Percentiles rank a stretch among this genome's conserved stretches.
These are phyloP conservation scores for Oceanodroma leucorhoa DNA, from an alignment of 2,797 vertebrate genomes.

Conservation along the genomic window DNA sequence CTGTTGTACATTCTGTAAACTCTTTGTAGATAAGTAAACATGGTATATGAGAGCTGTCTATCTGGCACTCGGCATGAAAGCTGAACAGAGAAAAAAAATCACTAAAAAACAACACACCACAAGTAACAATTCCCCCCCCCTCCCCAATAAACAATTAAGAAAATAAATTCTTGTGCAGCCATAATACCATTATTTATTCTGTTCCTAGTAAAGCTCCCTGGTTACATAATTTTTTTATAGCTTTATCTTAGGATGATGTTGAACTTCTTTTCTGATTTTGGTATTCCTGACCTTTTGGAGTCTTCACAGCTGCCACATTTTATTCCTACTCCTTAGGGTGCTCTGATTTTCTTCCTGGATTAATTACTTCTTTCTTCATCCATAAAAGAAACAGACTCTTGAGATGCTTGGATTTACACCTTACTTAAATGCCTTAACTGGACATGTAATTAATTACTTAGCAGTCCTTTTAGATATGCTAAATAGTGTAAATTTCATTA, in stretches of 20 bases:
- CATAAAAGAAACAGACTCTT: not conserved
- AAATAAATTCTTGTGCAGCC: not conserved
- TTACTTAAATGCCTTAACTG: not conserved
- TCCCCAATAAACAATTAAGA: not conserved
- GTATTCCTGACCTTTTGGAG: not conserved
- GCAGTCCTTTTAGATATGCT: not conserved
- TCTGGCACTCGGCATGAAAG: not conserved
- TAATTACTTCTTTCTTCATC: not conserved
- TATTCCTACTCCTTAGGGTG: not conserved
- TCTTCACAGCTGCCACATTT: not conserved
- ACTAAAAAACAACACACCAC: not conserved
- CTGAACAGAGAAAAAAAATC: not conserved
- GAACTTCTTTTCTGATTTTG: not conserved
- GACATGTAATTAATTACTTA: not conserved
- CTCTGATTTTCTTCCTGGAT: not conserved
- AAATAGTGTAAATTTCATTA: not conserved
- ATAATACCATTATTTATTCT: not conserved
- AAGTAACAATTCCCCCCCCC: not conserved
- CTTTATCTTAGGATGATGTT: not conserved
- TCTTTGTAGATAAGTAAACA: not conserved
- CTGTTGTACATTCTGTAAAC: not conserved
- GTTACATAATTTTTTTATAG: not conserved
- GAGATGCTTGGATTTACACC: not conserved
- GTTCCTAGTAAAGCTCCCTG: not conserved
- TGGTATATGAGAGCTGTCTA: not conserved